Evolutionary conservation across 35 echinoderm and acorn worm species (phyloP).

Genomic region (Strongylocentrotus purpuratus): DNA sequence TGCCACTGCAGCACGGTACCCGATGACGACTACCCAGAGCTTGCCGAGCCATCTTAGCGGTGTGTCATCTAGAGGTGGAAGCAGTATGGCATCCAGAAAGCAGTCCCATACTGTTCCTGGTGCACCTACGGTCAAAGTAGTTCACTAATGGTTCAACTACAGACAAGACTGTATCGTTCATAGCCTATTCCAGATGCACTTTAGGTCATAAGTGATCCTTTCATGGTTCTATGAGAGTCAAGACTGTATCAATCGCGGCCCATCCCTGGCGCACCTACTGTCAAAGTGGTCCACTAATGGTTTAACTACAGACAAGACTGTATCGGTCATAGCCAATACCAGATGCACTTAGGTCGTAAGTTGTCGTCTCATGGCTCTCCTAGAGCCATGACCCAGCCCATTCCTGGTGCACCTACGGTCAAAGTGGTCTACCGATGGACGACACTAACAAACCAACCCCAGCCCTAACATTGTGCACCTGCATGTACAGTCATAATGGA

Average conservation of each 20-base stretch:
- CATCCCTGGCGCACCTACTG: too few relatives aligned
- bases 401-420: neutral
- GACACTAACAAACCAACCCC: too few relatives aligned
- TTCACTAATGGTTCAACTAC: conserved; percentile 45
- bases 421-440: neutral
- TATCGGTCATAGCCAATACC: neutral
- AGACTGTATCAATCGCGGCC: too few relatives aligned
- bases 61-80: conserved; percentile 41
- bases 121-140: conserved; percentile 78
- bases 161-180: too few relatives aligned
- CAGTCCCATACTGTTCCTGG: neutral
- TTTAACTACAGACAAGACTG: too few relatives aligned
- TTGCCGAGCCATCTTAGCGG: conserved; percentile 39
- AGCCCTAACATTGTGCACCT: too few relatives aligned
- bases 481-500: too few relatives aligned
- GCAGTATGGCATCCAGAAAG: conserved; percentile 51
- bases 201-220: too few relatives aligned
- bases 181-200: too few relatives aligned
- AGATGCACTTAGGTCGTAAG: neutral
- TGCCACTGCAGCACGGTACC: conserved; percentile 78
- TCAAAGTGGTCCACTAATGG: conserved; percentile 59
- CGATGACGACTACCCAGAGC: conserved; percentile 45
- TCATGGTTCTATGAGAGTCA: too few relatives aligned
- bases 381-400: neutral
- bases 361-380: neutral